Evolutionary conservation across 2,113 vertebrate genomes (phyloP).

Genomic region (Cochlearius cochlearius): DNA sequence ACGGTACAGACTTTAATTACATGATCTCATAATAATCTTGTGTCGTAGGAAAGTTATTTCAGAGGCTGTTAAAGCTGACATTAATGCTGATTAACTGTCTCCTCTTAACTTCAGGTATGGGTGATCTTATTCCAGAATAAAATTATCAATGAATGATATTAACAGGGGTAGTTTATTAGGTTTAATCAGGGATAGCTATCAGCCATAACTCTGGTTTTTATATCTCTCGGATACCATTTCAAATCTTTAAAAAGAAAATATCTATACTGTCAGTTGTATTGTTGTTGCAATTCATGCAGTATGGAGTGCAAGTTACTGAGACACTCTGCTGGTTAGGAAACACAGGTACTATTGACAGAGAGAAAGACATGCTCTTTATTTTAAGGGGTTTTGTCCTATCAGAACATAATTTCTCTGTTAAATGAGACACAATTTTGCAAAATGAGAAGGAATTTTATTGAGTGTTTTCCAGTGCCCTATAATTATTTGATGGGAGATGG

Average conservation of each 20-base stretch:
- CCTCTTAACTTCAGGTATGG: background rate
- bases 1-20: background rate
- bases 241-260: background rate
- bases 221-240: background rate
- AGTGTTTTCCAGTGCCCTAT: background rate
- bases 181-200: background rate
- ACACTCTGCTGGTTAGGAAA: background rate
- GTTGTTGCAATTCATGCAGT: background rate
- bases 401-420: background rate
- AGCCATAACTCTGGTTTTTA: background rate
- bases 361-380: background rate
- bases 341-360: background rate
- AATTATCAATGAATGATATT: background rate
- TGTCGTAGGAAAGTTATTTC: background rate
- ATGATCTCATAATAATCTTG: background rate
- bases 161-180: background rate
- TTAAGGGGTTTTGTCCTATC: background rate
- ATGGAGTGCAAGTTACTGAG: background rate
- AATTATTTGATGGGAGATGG: background rate
- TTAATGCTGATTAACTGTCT: conserved; percentile 12
- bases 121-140: background rate
- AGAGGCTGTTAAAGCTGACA: background rate
- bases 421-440: background rate
- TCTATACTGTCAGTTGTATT: background rate
- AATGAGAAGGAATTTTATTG: background rate